Evolutionary conservation across 2,888 invertebrate species (phyloP).

Genomic region (Rugalucina vietnamica): DNA sequence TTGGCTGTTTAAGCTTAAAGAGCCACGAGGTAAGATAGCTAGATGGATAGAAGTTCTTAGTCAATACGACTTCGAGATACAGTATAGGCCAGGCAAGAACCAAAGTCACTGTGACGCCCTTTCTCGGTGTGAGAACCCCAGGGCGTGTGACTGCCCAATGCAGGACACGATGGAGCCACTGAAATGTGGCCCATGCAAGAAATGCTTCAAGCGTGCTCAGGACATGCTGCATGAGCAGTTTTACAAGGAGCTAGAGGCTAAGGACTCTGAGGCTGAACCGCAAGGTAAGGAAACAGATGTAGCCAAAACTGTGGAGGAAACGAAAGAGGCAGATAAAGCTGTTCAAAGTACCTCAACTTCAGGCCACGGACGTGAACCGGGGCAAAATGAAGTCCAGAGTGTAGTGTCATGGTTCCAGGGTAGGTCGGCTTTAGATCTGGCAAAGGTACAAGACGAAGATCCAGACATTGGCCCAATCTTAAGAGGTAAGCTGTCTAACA

Average conservation of each 20-base stretch:
- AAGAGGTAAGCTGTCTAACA: no score
- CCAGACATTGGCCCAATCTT: slow-evolving; percentile 2
- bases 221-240: neutral
- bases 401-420: no score
- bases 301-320: neutral
- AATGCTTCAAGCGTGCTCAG: neutral
- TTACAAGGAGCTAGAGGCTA: no score
- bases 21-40: neutral
- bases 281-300: no score
- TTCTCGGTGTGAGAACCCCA: slow-evolving; percentile 7
- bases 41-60: slow-evolving; percentile 24
- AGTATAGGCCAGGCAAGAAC: slow-evolving; percentile 11
- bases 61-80: slow-evolving; percentile 10
- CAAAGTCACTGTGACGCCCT: slow-evolving; percentile 20
- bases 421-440: neutral
- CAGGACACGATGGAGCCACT: slow-evolving; percentile 14
- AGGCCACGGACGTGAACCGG: no score
- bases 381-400: no score
- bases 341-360: no score
- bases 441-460: neutral
- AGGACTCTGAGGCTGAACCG: no score
- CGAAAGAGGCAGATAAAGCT: no score
- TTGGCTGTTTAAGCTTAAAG: neutral
- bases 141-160: neutral
- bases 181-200: slow-evolving; percentile 21